Conservation (phyloP, 92 coral and sea anemone species). For the Paramuricea clavata region DNA sequence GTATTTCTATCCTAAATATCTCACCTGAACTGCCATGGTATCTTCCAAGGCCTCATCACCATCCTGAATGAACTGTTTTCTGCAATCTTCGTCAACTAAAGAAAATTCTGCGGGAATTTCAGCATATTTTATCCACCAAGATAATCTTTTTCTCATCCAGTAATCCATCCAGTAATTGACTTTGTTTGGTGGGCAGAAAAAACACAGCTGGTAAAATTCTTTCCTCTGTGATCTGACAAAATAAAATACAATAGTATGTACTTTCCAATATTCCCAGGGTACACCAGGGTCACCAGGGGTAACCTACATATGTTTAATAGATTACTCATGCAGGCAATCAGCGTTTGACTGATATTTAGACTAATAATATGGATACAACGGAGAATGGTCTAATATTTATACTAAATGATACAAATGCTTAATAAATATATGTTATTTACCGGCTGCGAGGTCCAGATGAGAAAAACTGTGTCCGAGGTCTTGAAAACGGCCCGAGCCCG, state of each 20-base stretch:
- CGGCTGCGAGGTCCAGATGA: no score
- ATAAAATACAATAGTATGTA: not conserved
- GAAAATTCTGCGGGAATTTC: constrained; percentile 82
- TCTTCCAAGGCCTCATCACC: constrained; percentile 38
- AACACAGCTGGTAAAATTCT: constrained; percentile 74
- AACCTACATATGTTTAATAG: no score
- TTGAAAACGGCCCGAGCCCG: no score
- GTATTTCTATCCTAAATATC: not conserved
- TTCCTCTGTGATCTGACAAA: constrained; percentile 72
- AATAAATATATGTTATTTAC: no score
- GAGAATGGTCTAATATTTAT: no score
- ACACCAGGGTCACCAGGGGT: not conserved
- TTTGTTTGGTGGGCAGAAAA: constrained; percentile 77
- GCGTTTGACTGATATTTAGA: no score
- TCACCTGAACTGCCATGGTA: constrained; percentile 55
- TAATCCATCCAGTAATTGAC: constrained; percentile 85
- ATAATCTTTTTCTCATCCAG: constrained; percentile 91
- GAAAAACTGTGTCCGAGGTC: no score
- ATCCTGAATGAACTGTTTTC: not conserved
- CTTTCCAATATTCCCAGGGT: not conserved
- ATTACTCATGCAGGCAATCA: no score
- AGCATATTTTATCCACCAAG: constrained; percentile 98
- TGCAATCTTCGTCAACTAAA: constrained; percentile 48
- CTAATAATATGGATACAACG: no score
- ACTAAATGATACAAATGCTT: no score